Percentiles rank a stretch among this genome's conserved stretches.
phyloP scores from a whole-genome alignment of 1,140 invertebrate species.

The Anoplolepis gracilipes region DNA sequence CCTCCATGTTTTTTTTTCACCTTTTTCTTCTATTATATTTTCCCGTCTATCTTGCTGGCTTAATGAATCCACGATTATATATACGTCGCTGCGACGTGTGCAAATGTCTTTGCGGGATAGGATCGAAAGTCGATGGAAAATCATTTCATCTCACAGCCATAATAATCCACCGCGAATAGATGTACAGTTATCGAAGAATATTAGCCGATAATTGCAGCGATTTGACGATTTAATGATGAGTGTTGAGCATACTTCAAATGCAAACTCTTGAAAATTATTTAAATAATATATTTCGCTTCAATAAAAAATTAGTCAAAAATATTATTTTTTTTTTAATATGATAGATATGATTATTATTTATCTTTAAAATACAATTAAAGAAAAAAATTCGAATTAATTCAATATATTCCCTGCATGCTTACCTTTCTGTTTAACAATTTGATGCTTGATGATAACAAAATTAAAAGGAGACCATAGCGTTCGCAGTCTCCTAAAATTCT shows the following conservation, averaged over 20 bases:
- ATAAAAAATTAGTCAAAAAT: not conserved
- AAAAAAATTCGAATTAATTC: not conserved
- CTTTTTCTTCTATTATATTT: slow-evolving; percentile 8
- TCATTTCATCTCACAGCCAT: not conserved
- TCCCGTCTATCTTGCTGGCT: slow-evolving; percentile 8
- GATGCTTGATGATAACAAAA: not conserved
- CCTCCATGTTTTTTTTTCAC: not conserved
- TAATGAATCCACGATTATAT: not conserved
- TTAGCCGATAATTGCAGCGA: not conserved
- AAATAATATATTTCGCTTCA: too few relatives aligned
- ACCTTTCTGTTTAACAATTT: not conserved
- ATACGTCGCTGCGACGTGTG: not conserved
- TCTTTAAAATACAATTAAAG: not conserved
- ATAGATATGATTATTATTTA: not conserved
- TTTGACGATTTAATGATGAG: not conserved
- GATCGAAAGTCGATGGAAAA: slow-evolving; percentile 13
- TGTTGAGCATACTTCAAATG: too few relatives aligned
- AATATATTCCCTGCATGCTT: not conserved
- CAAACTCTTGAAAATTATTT: too few relatives aligned
- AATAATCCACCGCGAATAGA: not conserved
- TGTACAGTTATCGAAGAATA: slow-evolving; percentile 26
- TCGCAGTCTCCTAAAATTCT: not conserved
- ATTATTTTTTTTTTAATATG: too few relatives aligned
- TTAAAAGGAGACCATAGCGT: not conserved
- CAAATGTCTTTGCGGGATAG: not conserved